phyloP scores from a whole-genome alignment of 2,113 vertebrate genomes.

The Puffinus mauretanicus region DNA sequence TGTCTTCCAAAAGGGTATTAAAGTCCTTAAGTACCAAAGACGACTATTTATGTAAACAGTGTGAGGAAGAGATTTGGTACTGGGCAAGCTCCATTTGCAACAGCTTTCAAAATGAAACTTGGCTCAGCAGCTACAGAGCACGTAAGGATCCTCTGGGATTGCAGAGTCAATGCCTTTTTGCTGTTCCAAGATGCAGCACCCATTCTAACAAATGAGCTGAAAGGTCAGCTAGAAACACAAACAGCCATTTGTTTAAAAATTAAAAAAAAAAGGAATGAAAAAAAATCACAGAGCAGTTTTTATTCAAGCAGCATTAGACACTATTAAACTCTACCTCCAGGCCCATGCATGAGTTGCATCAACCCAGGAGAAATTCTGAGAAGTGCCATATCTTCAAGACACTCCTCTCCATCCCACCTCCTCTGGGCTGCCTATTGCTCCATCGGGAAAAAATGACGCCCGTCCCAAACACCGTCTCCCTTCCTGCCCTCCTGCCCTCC shows the following conservation, averaged over 20 bases:
- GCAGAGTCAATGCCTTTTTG: not conserved
- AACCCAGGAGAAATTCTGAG: not conserved
- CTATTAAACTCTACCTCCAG: not conserved
- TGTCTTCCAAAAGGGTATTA: constrained; percentile 19
- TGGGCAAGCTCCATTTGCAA: not conserved
- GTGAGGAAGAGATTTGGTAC: not conserved
- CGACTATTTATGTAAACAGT: not conserved
- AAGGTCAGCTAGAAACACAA: constrained; percentile 34
- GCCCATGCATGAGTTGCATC: not conserved
- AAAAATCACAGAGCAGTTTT: not conserved
- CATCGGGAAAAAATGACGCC: not conserved
- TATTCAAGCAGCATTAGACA: not conserved
- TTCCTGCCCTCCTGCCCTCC: not conserved
- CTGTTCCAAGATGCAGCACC: constrained; percentile 34
- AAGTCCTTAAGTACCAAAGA: constrained; percentile 18
- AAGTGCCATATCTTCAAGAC: not conserved
- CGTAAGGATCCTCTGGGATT: not conserved
- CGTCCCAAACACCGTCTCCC: not conserved
- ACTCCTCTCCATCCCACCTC: not conserved
- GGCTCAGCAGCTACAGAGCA: not conserved
- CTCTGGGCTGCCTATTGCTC: not conserved
- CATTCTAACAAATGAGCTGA: constrained; percentile 34
- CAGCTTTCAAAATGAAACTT: constrained; percentile 7
- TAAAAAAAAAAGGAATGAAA: not conserved
- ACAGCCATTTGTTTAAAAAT: not conserved